phyloP scores from a whole-genome alignment of 2,888 invertebrate genomes.

The Lasius platythorax region DNA sequence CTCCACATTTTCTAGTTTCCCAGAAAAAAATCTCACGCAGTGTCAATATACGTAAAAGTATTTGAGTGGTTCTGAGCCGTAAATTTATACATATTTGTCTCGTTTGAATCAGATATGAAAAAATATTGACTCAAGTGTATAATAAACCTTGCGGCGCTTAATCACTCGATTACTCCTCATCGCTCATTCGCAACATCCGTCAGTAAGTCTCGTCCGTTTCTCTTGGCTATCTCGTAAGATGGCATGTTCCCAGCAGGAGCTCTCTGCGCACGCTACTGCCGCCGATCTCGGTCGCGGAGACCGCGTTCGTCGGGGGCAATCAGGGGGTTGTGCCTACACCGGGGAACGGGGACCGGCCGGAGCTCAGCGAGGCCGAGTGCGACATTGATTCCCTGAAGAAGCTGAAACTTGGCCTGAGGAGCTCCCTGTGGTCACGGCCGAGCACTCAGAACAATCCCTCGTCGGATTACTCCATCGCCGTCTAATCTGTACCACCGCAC shows the following conservation, averaged over 20 bases:
- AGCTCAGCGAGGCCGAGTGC: slow-evolving; percentile 91
- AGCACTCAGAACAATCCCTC: slow-evolving; percentile 88
- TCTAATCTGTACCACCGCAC: slow-evolving; percentile 86
- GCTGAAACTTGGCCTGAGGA: slow-evolving; percentile 90
- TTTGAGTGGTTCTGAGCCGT: not conserved
- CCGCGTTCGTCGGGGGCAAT: slow-evolving; percentile 86
- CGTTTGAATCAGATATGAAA: not conserved
- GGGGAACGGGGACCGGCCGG: slow-evolving; percentile 87
- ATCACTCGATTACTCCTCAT: not conserved
- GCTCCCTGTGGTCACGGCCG: slow-evolving; percentile 91
- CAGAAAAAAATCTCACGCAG: not conserved
- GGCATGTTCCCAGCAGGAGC: slow-evolving; percentile 87
- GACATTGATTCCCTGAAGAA: slow-evolving; percentile 92
- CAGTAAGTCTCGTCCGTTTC: slow-evolving; percentile 47
- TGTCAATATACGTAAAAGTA: not conserved
- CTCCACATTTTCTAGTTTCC: not conserved
- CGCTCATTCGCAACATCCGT: slow-evolving; percentile 2
- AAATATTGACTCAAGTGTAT: not conserved
- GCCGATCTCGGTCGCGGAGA: slow-evolving; percentile 88
- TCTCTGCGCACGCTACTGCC: slow-evolving; percentile 89
- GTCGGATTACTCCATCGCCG: slow-evolving; percentile 92
- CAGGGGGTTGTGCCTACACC: slow-evolving; percentile 73
- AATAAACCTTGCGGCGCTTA: not conserved
- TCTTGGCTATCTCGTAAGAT: slow-evolving; percentile 83
- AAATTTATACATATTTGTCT: not conserved